These are phyloP conservation scores for Catocala nupta DNA, from an alignment of 2,888 invertebrate species.

Conservation along the genomic window DNA sequence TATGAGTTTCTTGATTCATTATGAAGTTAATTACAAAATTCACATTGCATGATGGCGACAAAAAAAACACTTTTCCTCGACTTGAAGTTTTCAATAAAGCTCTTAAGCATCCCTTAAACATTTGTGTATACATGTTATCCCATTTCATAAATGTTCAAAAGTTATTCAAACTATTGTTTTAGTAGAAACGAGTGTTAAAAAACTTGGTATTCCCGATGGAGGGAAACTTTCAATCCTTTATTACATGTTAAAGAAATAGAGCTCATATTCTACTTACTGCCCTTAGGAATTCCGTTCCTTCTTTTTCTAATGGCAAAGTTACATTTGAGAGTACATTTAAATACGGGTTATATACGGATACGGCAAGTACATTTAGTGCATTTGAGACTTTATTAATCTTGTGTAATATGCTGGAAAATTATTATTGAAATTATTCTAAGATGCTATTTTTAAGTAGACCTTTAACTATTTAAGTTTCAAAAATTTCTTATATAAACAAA, in stretches of 20 bases:
- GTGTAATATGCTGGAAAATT: too few relatives aligned
- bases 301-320: constrained; percentile 37
- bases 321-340: neutral
- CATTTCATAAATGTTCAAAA: constrained; percentile 29
- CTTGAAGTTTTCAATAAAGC: neutral
- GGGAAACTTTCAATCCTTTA: constrained; percentile 47
- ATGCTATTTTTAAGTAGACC: too few relatives aligned
- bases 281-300: constrained; percentile 39
- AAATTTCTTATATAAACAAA: too few relatives aligned
- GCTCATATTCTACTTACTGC: constrained; percentile 24
- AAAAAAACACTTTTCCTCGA: too few relatives aligned
- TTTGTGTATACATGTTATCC: constrained; percentile 5
- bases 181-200: constrained; percentile 39
- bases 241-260: constrained; percentile 38
- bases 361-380: too few relatives aligned
- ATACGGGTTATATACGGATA: too few relatives aligned
- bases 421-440: too few relatives aligned
- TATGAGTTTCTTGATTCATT: too few relatives aligned
- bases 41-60: too few relatives aligned
- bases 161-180: constrained; percentile 49
- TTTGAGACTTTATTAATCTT: too few relatives aligned
- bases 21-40: too few relatives aligned
- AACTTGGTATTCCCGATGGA: constrained; percentile 39
- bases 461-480: too few relatives aligned
- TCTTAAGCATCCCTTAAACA: neutral